phyloP scores from a whole-genome alignment of 1,140 invertebrate species.

The Andrena cerasifolii region DNA sequence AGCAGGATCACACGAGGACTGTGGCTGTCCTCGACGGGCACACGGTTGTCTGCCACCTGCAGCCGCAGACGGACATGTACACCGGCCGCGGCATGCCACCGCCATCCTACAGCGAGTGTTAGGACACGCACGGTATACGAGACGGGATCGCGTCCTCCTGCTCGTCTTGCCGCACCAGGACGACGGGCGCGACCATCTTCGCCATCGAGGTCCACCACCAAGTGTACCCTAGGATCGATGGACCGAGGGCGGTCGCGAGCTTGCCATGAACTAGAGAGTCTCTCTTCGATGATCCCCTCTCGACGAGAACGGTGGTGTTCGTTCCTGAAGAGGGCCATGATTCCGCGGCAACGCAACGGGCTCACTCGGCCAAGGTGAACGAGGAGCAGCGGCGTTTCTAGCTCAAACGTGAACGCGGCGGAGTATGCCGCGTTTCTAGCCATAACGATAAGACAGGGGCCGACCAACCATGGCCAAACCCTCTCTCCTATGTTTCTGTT shows the following conservation, averaged over 20 bases:
- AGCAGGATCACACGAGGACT: conserved; percentile 85
- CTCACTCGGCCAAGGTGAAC: neutral
- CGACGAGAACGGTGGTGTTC: conserved; percentile 22
- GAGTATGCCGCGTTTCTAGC: conserved; percentile 52
- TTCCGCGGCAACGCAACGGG: conserved; percentile 3
- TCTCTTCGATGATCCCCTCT: neutral
- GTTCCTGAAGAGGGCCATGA: conserved; percentile 15
- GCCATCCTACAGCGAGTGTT: conserved; percentile 85
- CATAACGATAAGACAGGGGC: conserved; percentile 54
- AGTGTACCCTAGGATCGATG: neutral
- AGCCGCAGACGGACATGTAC: conserved; percentile 85
- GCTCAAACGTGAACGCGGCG: conserved; percentile 54
- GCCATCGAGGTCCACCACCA: neutral
- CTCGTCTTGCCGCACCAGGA: conserved; percentile 34
- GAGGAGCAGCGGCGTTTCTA: conserved; percentile 46
- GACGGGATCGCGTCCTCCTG: conserved; percentile 12
- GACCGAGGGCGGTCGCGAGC: neutral
- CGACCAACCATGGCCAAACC: conserved; percentile 6
- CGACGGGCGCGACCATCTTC: conserved; percentile 6
- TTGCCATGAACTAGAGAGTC: neutral
- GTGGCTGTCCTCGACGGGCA: conserved; percentile 92
- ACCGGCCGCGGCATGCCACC: conserved; percentile 83
- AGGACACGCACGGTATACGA: conserved; percentile 46
- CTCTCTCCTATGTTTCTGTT: conserved; percentile 48
- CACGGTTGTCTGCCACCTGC: conserved; percentile 91